Conservation (phyloP, 2,797 vertebrate species). For the Rhinatrema bivittatum region DNA sequence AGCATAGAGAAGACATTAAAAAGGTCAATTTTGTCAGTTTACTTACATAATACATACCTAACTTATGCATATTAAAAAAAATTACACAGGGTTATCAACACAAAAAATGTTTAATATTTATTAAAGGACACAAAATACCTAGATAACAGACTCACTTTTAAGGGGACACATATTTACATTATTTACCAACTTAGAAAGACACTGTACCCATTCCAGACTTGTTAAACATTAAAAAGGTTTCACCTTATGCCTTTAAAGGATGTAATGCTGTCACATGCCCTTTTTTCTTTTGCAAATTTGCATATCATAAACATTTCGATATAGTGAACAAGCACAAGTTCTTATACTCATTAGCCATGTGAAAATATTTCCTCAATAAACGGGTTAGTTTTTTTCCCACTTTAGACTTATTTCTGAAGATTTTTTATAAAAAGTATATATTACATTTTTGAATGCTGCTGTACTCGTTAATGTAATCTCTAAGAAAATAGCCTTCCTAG, state of each 20-base stretch:
- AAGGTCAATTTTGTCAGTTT: too few species aligned
- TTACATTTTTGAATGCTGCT: constrained; percentile 61
- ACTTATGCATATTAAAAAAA: too few species aligned
- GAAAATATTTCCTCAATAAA: constrained; percentile 40
- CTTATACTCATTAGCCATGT: constrained; percentile 33
- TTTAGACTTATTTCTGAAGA: constrained; percentile 41
- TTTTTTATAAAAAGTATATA: constrained; percentile 51
- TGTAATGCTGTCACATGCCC: constrained; percentile 36
- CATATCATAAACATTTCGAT: constrained; percentile 41
- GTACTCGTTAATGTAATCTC: constrained; percentile 47
- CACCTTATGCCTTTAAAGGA: constrained; percentile 44
- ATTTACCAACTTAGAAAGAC: constrained; percentile 62
- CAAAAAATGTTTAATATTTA: constrained; percentile 66
- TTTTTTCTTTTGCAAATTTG: constrained; percentile 38
- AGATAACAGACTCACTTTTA: constrained; percentile 59
- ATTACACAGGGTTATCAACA: constrained; percentile 47
- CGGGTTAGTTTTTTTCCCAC: constrained; percentile 17
- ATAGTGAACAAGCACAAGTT: constrained; percentile 41
- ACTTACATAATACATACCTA: too few species aligned
- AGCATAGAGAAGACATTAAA: too few species aligned
- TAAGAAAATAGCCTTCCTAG: constrained; percentile 42
- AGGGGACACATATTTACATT: constrained; percentile 69
- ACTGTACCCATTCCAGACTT: constrained; percentile 53
- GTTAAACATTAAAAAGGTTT: constrained; percentile 56
- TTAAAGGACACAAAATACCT: constrained; percentile 67